Evolutionary conservation across 2,888 invertebrate species (phyloP).

Genomic region (Tetanocera ferruginea): DNA sequence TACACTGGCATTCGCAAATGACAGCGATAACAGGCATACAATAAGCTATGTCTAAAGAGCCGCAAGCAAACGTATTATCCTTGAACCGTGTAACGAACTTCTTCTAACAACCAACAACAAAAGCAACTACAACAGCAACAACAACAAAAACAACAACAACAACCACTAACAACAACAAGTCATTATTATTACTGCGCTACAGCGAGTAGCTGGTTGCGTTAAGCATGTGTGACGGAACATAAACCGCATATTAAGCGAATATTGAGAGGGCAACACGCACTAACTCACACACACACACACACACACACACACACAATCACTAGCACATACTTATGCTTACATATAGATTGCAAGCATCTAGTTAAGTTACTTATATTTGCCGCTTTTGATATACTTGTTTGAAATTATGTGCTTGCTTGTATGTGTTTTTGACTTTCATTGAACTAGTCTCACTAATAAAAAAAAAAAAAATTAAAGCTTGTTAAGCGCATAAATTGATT

Average conservation of each 20-base stretch:
- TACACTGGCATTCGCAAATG: neutral
- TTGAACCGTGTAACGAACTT: neutral
- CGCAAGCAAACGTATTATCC: neutral
- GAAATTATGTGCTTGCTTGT: no score
- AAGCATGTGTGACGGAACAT: conserved; percentile 29
- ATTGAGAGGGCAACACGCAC: neutral
- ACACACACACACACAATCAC: neutral
- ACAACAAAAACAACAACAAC: neutral
- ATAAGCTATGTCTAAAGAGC: neutral
- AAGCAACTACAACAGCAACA: neutral
- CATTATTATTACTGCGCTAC: neutral
- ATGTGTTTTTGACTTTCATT: no score
- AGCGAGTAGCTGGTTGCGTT: conserved; percentile 7
- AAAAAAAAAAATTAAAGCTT: no score
- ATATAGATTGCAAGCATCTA: neutral
- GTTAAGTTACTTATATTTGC: neutral
- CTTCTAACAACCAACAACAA: neutral
- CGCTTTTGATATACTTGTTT: neutral
- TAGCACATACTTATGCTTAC: neutral
- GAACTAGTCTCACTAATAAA: no score
- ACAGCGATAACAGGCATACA: neutral
- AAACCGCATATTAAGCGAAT: conserved; percentile 25
- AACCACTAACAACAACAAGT: neutral
- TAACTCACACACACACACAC: neutral
- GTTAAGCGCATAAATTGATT: no score